These are phyloP conservation scores for Limnephilus lunatus DNA, from an alignment of 2,888 invertebrate species.

Conservation along the genomic window DNA sequence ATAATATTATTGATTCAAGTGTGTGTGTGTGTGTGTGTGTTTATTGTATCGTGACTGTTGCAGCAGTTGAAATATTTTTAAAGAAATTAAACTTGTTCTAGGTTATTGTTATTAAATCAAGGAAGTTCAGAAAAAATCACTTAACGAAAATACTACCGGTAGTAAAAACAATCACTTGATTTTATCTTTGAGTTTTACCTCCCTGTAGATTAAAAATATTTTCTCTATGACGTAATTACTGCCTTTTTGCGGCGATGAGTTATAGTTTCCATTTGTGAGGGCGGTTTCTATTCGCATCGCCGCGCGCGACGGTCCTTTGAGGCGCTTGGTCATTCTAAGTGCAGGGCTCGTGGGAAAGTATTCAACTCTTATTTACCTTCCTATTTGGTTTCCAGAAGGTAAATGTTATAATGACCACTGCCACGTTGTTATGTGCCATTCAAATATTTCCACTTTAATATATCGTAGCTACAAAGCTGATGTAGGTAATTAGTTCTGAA, in stretches of 20 bases:
- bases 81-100: no score
- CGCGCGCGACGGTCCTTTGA: conserved; percentile 22
- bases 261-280: conserved; percentile 58
- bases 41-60: no score
- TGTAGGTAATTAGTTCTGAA: background rate
- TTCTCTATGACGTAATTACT: conserved; percentile 8
- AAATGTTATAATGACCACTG: background rate
- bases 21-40: no score
- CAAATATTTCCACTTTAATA: background rate
- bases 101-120: no score
- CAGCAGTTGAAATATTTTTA: no score
- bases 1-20: no score
- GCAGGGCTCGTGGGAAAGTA: conserved; percentile 49
- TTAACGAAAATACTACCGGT: no score
- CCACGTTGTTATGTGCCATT: background rate
- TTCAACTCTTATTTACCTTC: conserved; percentile 46
- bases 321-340: background rate
- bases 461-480: background rate
- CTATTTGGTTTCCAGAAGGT: background rate
- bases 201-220: background rate
- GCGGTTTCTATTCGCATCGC: conserved; percentile 53
- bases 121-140: no score
- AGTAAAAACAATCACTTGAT: background rate
- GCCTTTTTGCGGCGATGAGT: conserved; percentile 44
- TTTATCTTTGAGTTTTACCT: background rate